Conservation (phyloP, 2,797 vertebrate genomes). For the Kryptolebias ocellatus region DNA sequence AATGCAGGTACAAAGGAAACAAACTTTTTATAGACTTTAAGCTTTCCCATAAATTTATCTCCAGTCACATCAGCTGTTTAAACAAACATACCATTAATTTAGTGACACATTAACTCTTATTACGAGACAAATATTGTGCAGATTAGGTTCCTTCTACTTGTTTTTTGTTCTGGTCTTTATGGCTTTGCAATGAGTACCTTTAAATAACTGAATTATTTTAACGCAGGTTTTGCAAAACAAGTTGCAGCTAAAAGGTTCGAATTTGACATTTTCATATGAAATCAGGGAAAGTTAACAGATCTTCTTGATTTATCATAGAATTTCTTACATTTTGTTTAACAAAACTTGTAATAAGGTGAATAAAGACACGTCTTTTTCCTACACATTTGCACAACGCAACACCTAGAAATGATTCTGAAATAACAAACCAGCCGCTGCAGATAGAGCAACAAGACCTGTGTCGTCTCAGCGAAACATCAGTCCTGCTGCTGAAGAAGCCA, state of each 20-base stretch:
- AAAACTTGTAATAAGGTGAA: background rate
- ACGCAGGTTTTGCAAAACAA: conserved; percentile 19
- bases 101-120: too few relatives aligned
- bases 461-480: too few relatives aligned
- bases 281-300: conserved; percentile 17
- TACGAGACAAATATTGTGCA: too few relatives aligned
- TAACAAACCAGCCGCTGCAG: background rate
- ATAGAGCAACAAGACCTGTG: too few relatives aligned
- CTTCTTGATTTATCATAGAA: background rate
- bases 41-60: too few relatives aligned
- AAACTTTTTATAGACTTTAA: too few relatives aligned
- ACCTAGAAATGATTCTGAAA: background rate
- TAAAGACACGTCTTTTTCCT: background rate
- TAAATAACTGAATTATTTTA: conserved; percentile 6
- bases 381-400: background rate
- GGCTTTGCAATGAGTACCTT: too few relatives aligned
- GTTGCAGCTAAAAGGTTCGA: conserved; percentile 16
- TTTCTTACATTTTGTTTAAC: background rate
- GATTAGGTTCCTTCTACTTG: too few relatives aligned
- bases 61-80: too few relatives aligned
- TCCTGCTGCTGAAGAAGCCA: conserved; percentile 15
- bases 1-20: too few relatives aligned
- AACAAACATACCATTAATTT: too few relatives aligned
- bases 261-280: conserved; percentile 8
- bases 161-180: too few relatives aligned